Base-by-base conservation (phyloP, 2,888 invertebrate genomes). In the Cantharis rustica region DNA sequence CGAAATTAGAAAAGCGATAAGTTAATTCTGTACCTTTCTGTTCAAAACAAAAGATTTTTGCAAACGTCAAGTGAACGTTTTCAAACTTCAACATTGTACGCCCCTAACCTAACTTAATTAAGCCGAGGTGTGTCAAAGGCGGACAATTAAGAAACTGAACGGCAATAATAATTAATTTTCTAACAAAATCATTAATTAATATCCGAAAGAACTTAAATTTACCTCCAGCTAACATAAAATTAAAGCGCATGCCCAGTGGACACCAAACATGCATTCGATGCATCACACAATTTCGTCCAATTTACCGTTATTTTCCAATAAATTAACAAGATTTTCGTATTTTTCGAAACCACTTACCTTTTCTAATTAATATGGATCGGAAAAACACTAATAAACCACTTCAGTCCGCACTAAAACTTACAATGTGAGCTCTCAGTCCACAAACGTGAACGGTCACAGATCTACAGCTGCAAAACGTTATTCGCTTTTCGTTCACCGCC, bases 401-500 rank as follows among this genome's bases (percentile, higher is more conserved):
- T 79, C 74, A 71, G 77, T 71, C 71, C 75, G 77, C 77, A 73
- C 73, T 66, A 72, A 79, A 77, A 73, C 72, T 72, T 66, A 20
- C 16, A 68, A 70, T 61, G 63, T 61, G 68, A 62, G 70, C 62
- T 76, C 69, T 68, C 72, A 72, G 75, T 76, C 70, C 73, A 73
- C 72, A 61, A 68, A 71, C 75, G 80, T 72, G 77, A 82, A 81
- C 82, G 77, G 79, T 80, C 79, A 80, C 81, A 83, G 66, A 68
- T 69, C 73, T 69, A 85, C 84, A 84, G 84, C 85, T 86, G 84
- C 84, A 85, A 86, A 85, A 83, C 85, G 86, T 85, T 85, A 80
- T 84, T 83, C 81, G 83, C 81, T 82, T 83, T 83, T 85, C 77
- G 77, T 76, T 73, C 75, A 16, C 82, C 82, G 81, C 82, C 82